Evolutionary conservation across 2,888 invertebrate species (phyloP).

Genomic region (Phortica okadai): DNA sequence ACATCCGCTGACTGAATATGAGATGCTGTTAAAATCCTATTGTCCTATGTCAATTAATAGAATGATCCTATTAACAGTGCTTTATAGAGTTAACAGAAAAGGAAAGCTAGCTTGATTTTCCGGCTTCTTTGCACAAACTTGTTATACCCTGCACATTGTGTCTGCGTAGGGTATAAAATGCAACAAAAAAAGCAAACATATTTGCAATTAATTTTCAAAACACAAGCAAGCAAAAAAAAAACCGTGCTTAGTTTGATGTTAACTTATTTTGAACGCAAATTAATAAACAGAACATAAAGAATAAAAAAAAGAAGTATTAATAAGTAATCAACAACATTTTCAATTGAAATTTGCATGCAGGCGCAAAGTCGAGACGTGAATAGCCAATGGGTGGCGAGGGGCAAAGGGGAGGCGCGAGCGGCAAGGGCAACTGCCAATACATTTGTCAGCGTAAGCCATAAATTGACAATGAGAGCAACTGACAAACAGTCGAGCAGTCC

Average conservation of each 20-base stretch:
- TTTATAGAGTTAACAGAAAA: too few species aligned
- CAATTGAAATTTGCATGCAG: slow-evolving; percentile 34
- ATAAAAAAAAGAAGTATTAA: slow-evolving; percentile 33
- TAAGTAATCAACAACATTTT: slow-evolving; percentile 42
- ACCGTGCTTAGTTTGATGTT: background rate
- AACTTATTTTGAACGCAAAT: slow-evolving; percentile 28
- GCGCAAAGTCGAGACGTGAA: background rate
- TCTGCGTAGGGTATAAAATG: too few species aligned
- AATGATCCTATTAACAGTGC: too few species aligned
- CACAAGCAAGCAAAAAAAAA: background rate
- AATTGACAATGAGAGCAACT: background rate
- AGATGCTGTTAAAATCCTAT: too few species aligned
- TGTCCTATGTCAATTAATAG: too few species aligned
- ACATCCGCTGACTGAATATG: too few species aligned
- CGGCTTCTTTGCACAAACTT: too few species aligned
- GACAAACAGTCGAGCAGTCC: background rate
- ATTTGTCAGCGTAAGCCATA: slow-evolving; percentile 4
- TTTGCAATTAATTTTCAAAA: too few species aligned
- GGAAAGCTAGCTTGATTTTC: too few species aligned
- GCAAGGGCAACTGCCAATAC: background rate
- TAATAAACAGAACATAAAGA: slow-evolving; percentile 5
- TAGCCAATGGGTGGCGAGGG: background rate
- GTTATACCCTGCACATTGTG: too few species aligned
- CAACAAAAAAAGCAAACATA: too few species aligned
- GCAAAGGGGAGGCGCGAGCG: background rate